Percentiles rank a stretch among this genome's conserved stretches.
phyloP scores from a whole-genome alignment of 2,797 vertebrate species.

The Lutra lutra region DNA sequence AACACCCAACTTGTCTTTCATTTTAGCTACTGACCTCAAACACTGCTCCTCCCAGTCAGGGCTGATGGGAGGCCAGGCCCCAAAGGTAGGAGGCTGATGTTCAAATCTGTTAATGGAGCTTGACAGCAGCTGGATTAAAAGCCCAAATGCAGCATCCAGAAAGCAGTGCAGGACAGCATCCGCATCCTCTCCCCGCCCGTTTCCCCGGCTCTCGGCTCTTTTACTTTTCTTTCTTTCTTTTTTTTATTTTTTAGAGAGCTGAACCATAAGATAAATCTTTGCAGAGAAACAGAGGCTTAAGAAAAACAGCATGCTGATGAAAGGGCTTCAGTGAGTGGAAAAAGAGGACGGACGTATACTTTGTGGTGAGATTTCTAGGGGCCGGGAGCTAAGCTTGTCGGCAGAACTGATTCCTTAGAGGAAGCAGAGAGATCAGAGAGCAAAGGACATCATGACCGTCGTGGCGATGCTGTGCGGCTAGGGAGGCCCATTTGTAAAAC shows the following conservation, averaged over 20 bases:
- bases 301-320: neutral
- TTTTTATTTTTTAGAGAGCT: slow-evolving; percentile 72
- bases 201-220: slow-evolving; percentile 71
- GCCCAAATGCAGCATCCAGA: slow-evolving; percentile 68
- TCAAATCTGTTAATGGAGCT: slow-evolving; percentile 86
- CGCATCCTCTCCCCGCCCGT: neutral
- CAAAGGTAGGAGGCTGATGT: slow-evolving; percentile 84
- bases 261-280: slow-evolving; percentile 81
- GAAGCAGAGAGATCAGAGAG: neutral
- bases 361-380: neutral
- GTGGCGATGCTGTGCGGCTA: neutral
- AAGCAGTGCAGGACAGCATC: slow-evolving; percentile 62
- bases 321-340: neutral
- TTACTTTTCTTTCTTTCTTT: neutral
- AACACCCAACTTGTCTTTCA: neutral
- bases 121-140: slow-evolving; percentile 87
- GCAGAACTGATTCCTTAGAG: neutral
- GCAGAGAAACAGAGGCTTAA: slow-evolving; percentile 64
- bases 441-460: neutral
- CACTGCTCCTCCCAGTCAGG: slow-evolving; percentile 81
- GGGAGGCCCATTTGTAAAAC: neutral
- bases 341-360: slow-evolving; percentile 33
- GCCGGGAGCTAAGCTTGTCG: neutral
- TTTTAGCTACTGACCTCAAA: neutral
- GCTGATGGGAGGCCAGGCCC: slow-evolving; percentile 75